Evolutionary conservation across 2,113 vertebrate species (phyloP).

Genomic region (Columba livia): DNA sequence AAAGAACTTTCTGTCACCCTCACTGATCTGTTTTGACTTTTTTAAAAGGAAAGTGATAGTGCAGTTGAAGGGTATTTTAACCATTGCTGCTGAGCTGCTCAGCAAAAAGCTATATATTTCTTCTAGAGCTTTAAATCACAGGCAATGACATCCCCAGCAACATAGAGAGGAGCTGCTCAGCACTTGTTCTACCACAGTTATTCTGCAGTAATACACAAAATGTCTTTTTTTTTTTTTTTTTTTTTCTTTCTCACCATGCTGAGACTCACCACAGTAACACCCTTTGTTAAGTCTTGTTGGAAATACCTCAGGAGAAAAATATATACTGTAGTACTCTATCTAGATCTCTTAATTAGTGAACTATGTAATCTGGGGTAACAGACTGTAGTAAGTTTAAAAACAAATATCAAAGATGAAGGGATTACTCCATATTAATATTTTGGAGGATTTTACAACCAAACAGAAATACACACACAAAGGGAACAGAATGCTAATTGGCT

Average conservation of each 20-base stretch:
- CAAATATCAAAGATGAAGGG: not conserved
- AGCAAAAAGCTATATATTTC: not conserved
- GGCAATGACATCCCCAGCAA: not conserved
- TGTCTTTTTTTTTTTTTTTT: not conserved
- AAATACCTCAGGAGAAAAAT: not conserved
- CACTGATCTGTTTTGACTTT: not conserved
- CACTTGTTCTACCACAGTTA: not conserved
- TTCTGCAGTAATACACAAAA: not conserved
- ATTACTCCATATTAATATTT: not conserved
- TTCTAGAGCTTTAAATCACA: not conserved
- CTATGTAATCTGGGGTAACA: not conserved
- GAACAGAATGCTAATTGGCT: not conserved
- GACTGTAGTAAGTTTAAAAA: not conserved
- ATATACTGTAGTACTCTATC: not conserved
- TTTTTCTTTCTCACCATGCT: not conserved
- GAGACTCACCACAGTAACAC: not conserved
- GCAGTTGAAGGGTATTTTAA: constrained; percentile 19
- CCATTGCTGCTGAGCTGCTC: not conserved
- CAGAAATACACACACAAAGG: not conserved
- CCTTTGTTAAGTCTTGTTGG: not conserved
- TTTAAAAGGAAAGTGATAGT: constrained; percentile 36
- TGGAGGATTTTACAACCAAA: not conserved
- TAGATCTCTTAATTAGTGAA: not conserved
- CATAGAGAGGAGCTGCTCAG: not conserved
- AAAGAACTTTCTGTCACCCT: constrained; percentile 35